A percentile compares a stretch with the other conserved stretches of the same genome.
These are phyloP conservation scores for Drosophila nigricruria DNA, from an alignment of 2,888 invertebrate species.

Conservation along the genomic window DNA sequence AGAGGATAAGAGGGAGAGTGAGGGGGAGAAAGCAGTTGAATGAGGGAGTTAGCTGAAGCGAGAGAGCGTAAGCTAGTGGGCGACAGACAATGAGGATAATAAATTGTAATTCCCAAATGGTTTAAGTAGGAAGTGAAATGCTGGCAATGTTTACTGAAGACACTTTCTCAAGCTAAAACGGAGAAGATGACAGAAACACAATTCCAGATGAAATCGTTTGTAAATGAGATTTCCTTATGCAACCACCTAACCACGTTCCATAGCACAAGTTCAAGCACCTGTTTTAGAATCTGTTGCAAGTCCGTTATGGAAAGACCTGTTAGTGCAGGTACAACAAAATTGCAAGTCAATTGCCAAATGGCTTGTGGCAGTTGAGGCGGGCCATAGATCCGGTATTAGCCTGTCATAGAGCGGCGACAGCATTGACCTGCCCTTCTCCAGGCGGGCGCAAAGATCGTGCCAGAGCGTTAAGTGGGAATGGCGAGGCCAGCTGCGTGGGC, in stretches of 20 bases:
- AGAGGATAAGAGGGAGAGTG: neutral
- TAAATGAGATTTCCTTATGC: neutral
- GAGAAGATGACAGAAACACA: too few relatives aligned
- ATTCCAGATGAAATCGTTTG: neutral
- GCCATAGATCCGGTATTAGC: constrained; percentile 20
- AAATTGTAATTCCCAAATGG: constrained; percentile 1
- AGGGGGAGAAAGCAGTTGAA: neutral
- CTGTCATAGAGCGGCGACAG: constrained; percentile 12
- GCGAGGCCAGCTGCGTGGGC: constrained; percentile 42
- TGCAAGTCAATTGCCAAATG: constrained; percentile 30
- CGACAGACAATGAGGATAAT: neutral
- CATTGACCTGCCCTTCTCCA: constrained; percentile 51
- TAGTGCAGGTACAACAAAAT: neutral
- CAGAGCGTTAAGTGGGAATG: constrained; percentile 32
- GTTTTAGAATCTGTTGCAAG: constrained; percentile 2
- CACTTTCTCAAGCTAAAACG: too few relatives aligned
- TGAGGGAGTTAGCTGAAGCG: neutral
- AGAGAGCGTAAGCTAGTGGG: too few relatives aligned
- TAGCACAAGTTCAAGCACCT: constrained; percentile 26
- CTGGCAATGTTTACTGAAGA: neutral
- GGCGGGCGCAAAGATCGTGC: constrained; percentile 59
- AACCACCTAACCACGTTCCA: constrained; percentile 4
- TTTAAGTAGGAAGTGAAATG: neutral
- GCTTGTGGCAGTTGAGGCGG: constrained; percentile 23
- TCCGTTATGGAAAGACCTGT: constrained; percentile 28